These are phyloP conservation scores for Microplitis deprimator DNA, from an alignment of 2,888 invertebrate genomes.

Conservation along the genomic window DNA sequence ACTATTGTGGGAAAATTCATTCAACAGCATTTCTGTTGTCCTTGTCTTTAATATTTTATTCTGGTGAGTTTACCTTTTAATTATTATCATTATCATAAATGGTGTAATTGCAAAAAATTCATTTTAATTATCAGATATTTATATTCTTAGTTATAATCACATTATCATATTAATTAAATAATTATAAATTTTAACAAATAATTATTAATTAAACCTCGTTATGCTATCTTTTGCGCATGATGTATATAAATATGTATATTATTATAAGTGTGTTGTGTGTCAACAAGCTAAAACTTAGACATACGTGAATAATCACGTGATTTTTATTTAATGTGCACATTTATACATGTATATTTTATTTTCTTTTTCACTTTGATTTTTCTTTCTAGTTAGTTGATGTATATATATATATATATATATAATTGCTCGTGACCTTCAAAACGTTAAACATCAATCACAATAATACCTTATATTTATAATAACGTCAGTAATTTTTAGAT, in stretches of 20 bases:
- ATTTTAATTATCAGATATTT: too few relatives aligned
- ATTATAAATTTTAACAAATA: too few relatives aligned
- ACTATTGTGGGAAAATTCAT: conserved; percentile 64
- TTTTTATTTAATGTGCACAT: background rate
- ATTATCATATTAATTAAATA: too few relatives aligned
- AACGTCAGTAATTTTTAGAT: too few relatives aligned
- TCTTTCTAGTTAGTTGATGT: conserved; percentile 1
- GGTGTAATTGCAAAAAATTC: background rate
- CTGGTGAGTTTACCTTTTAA: conserved; percentile 60
- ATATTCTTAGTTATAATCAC: too few relatives aligned
- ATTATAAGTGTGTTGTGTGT: conserved; percentile 22
- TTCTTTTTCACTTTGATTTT: background rate
- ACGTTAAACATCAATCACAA: background rate
- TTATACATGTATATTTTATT: too few relatives aligned
- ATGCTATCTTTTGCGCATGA: background rate
- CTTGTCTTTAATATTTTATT: conserved; percentile 64
- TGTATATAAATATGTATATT: background rate
- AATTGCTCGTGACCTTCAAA: background rate
- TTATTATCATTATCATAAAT: background rate
- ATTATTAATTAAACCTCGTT: too few relatives aligned
- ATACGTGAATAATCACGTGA: background rate
- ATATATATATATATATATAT: background rate
- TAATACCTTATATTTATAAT: too few relatives aligned
- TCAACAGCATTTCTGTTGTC: conserved; percentile 64
- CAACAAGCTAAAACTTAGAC: conserved; percentile 8